phyloP scores from a whole-genome alignment of 92 coral and sea anemone genomes.

The Phymanthus crucifer region DNA sequence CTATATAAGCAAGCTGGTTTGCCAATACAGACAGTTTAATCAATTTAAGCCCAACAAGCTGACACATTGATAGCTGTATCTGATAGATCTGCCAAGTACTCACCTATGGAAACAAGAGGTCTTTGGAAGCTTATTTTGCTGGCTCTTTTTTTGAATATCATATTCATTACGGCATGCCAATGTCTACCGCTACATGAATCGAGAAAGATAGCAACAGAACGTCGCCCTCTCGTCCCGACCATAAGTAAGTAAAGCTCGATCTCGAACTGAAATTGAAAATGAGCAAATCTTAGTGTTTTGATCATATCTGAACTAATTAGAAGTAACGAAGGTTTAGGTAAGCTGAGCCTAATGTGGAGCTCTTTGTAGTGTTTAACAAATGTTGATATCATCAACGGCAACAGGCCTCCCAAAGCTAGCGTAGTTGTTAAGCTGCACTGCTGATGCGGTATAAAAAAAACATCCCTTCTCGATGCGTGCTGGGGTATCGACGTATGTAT shows the following conservation, averaged over 20 bases:
- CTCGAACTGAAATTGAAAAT: neutral
- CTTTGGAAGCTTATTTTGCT: neutral
- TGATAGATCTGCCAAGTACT: neutral
- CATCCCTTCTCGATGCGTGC: neutral
- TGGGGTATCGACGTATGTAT: neutral
- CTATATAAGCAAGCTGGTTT: neutral
- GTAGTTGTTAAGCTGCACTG: neutral
- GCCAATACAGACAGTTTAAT: neutral
- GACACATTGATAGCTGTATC: neutral
- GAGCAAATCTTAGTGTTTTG: too few species aligned
- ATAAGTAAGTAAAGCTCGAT: neutral
- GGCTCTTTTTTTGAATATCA: neutral
- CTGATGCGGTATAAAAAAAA: neutral
- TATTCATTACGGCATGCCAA: neutral
- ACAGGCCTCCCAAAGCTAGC: too few species aligned
- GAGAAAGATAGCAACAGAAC: neutral
- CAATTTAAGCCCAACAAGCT: neutral
- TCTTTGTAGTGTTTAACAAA: too few species aligned
- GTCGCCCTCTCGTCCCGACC: neutral
- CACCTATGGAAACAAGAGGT: constrained; percentile 4
- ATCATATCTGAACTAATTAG: too few species aligned
- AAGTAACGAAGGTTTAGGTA: too few species aligned
- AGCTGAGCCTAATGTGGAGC: too few species aligned
- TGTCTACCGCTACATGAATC: neutral
- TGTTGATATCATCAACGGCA: too few species aligned